These are phyloP conservation scores for Gymnothorax javanicus DNA, from an alignment of 2,797 vertebrate genomes.

Conservation along the genomic window DNA sequence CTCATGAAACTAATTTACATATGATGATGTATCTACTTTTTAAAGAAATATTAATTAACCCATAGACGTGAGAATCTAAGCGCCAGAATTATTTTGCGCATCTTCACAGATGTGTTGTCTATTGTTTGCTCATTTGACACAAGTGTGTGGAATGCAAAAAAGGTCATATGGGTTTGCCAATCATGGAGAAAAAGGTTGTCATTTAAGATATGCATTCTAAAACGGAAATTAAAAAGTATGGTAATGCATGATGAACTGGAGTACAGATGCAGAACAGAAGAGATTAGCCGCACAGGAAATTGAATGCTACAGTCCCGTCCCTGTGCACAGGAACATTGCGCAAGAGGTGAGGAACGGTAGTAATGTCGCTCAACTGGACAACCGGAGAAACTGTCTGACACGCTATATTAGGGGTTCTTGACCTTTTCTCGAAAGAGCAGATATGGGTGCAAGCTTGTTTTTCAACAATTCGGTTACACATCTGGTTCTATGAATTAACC, in stretches of 20 bases:
- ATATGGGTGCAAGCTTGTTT: no score
- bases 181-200: no score
- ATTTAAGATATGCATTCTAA: not conserved
- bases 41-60: not conserved
- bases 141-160: no score
- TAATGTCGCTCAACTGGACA: conserved; percentile 6
- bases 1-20: not conserved
- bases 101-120: not conserved
- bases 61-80: not conserved
- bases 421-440: no score
- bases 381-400: not conserved
- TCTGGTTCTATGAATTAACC: no score
- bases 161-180: no score
- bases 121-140: not conserved
- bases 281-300: not conserved
- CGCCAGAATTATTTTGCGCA: not conserved
- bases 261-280: not conserved
- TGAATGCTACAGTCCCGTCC: not conserved
- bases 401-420: no score
- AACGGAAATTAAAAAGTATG: not conserved
- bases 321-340: not conserved
- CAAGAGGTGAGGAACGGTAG: not conserved
- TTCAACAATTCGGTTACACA: no score
- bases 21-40: not conserved
- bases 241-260: not conserved